Percentiles rank a stretch among this genome's conserved stretches.
Conservation (phyloP, 2,113 vertebrate genomes). For the Caretta caretta region DNA sequence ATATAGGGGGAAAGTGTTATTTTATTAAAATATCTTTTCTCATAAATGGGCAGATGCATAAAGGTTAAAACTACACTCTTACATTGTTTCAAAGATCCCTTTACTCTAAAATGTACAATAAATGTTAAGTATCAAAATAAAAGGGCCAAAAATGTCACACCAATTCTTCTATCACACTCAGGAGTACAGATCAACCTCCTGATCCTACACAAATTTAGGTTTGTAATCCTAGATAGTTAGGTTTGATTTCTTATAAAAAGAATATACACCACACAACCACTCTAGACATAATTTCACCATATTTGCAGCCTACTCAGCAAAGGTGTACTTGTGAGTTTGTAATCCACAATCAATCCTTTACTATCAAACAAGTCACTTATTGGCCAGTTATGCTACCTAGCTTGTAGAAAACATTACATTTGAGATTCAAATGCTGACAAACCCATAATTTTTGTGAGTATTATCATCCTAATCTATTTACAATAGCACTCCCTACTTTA, state of each 20-base stretch:
- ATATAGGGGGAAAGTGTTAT: fast-evolving
- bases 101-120: background rate
- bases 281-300: fast-evolving
- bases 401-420: fast-evolving
- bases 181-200: background rate
- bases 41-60: fast-evolving
- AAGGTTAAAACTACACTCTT: fast-evolving
- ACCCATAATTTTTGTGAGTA: conserved; percentile 10
- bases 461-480: background rate
- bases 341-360: background rate
- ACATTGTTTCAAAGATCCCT: background rate
- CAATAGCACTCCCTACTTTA: background rate
- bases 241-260: fast-evolving
- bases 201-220: background rate
- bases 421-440: background rate
- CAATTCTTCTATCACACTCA: fast-evolving
- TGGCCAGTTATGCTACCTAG: fast-evolving
- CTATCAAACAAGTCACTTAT: fast-evolving
- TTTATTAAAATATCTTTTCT: fast-evolving
- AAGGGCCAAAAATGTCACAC: fast-evolving
- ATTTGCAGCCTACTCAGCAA: fast-evolving
- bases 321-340: fast-evolving
- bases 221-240: fast-evolving
- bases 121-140: fast-evolving
- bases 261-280: fast-evolving